These are phyloP conservation scores for Physocephala rufipes DNA, from an alignment of 2,888 invertebrate genomes.

Conservation along the genomic window DNA sequence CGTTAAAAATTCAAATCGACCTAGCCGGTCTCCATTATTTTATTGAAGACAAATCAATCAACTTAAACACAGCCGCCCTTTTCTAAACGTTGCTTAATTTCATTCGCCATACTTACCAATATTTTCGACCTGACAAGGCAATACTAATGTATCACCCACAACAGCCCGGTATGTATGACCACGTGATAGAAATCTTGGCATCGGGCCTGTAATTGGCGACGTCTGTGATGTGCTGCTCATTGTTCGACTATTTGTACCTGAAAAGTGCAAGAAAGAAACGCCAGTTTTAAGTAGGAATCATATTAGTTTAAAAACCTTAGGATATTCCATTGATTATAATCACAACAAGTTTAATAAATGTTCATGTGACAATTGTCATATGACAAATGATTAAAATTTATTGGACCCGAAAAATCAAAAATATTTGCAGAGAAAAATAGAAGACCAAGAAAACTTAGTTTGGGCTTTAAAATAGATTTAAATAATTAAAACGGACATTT, in stretches of 20 bases:
- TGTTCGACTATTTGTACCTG: conserved; percentile 59
- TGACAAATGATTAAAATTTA: conserved; percentile 19
- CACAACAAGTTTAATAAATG: too few relatives aligned
- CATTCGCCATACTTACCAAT: conserved; percentile 72
- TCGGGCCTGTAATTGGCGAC: conserved; percentile 50
- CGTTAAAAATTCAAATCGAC: too few relatives aligned
- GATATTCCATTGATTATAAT: background rate
- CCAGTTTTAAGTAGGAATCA: too few relatives aligned
- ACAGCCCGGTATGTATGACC: conserved; percentile 82
- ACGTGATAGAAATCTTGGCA: conserved; percentile 76
- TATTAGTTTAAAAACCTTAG: background rate
- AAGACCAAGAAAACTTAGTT: too few relatives aligned
- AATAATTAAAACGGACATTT: too few relatives aligned
- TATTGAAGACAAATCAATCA: too few relatives aligned
- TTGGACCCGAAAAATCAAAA: background rate
- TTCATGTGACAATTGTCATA: too few relatives aligned
- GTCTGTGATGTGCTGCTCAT: conserved; percentile 56
- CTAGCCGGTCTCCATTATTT: too few relatives aligned
- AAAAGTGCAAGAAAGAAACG: conserved; percentile 21
- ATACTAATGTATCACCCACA: conserved; percentile 79
- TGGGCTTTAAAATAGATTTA: too few relatives aligned
- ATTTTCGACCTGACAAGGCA: conserved; percentile 84
- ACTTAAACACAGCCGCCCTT: too few relatives aligned
- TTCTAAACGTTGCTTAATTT: conserved; percentile 4
- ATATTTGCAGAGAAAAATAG: background rate